Conservation (phyloP, 1,140 invertebrate species). For the Lethrus apterus region DNA sequence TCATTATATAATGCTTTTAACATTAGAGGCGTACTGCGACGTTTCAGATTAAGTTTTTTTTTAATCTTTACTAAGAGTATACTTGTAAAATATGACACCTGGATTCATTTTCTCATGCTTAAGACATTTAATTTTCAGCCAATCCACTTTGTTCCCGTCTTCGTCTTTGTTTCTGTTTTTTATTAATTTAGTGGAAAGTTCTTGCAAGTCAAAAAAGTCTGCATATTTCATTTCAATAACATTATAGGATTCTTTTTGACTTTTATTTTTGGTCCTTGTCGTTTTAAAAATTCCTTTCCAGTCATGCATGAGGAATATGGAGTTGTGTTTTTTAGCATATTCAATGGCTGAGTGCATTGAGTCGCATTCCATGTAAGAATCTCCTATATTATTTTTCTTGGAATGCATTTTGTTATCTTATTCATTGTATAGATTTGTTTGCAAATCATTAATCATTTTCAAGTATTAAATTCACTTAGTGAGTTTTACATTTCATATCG, state of each 20-base stretch:
- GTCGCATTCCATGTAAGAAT: conserved; percentile 38
- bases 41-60: too few species aligned
- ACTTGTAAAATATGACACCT: conserved; percentile 2
- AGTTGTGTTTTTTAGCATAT: conserved; percentile 21
- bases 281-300: conserved; percentile 16
- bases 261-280: conserved; percentile 8
- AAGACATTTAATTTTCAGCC: conserved; percentile 15
- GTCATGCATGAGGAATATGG: too few species aligned
- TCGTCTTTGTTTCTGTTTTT: conserved; percentile 14
- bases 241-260: background rate
- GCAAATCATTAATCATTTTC: too few species aligned
- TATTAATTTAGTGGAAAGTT: conserved; percentile 4
- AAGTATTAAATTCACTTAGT: too few species aligned
- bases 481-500: too few species aligned
- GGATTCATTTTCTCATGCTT: conserved; percentile 10
- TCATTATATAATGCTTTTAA: too few species aligned
- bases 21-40: too few species aligned
- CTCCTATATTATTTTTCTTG: too few species aligned
- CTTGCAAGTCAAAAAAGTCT: conserved; percentile 11
- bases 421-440: too few species aligned
- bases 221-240: conserved; percentile 5
- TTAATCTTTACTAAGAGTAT: conserved; percentile 1
- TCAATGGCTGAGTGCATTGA: conserved; percentile 29
- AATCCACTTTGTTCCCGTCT: conserved; percentile 10
- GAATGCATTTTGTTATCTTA: too few species aligned